phyloP scores from a whole-genome alignment of 2,888 invertebrate species.

The Lagria hirta region DNA sequence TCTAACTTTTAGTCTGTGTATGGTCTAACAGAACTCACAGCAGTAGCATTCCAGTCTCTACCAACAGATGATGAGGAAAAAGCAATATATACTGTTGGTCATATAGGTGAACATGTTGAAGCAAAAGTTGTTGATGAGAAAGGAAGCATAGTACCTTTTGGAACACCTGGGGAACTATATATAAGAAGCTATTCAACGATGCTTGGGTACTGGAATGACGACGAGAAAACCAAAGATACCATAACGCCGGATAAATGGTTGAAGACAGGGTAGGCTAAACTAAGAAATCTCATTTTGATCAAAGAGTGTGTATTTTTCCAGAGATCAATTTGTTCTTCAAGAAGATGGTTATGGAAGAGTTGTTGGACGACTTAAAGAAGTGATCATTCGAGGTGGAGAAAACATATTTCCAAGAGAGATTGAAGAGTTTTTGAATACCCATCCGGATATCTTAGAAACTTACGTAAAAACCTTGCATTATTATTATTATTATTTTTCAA shows the following conservation, averaged over 20 bases:
- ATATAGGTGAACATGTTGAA: constrained; percentile 60
- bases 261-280: constrained; percentile 73
- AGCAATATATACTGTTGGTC: constrained; percentile 58
- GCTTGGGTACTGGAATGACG: constrained; percentile 80
- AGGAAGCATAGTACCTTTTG: constrained; percentile 68
- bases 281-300: constrained; percentile 6
- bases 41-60: constrained; percentile 58
- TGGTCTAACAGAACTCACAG: constrained; percentile 63
- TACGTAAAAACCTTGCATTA: too few relatives aligned
- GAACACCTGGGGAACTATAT: constrained; percentile 73
- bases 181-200: constrained; percentile 76
- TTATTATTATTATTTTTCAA: too few relatives aligned
- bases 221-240: constrained; percentile 69
- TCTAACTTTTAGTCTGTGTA: constrained; percentile 62
- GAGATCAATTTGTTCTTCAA: constrained; percentile 69
- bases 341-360: constrained; percentile 71
- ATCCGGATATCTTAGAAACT: constrained; percentile 72
- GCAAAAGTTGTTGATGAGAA: constrained; percentile 67
- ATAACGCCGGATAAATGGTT: constrained; percentile 75
- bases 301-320: too few relatives aligned
- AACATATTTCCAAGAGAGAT: constrained; percentile 84
- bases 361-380: constrained; percentile 75
- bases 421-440: constrained; percentile 73
- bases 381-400: constrained; percentile 80
- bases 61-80: constrained; percentile 53